Percentiles rank a stretch among this genome's conserved stretches.
These are phyloP conservation scores for Ellobium chinense DNA, from an alignment of 2,888 invertebrate genomes.

Conservation along the genomic window DNA sequence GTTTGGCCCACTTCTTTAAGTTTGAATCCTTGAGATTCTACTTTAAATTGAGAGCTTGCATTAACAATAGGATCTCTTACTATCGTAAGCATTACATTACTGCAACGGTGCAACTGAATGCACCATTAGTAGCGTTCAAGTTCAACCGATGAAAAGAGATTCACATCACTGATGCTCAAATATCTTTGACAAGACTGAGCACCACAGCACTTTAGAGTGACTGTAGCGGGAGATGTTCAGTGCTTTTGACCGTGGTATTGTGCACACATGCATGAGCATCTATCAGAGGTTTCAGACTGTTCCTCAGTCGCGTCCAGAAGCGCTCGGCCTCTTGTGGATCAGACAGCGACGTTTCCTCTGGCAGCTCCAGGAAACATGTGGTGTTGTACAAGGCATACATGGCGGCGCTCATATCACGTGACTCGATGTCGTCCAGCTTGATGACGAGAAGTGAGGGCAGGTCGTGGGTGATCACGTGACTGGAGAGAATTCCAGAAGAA, in stretches of 20 bases:
- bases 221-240: too few relatives aligned
- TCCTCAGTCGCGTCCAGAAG: conserved; percentile 15
- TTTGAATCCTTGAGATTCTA: too few relatives aligned
- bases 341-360: not conserved
- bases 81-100: too few relatives aligned
- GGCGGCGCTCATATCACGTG: conserved; percentile 83
- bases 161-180: too few relatives aligned
- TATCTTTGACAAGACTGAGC: too few relatives aligned
- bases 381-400: conserved; percentile 85
- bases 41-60: too few relatives aligned
- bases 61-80: too few relatives aligned
- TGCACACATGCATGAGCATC: not conserved
- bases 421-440: conserved; percentile 84
- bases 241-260: not conserved
- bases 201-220: too few relatives aligned
- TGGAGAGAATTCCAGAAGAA: conserved; percentile 64
- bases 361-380: conserved; percentile 81
- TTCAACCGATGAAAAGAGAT: too few relatives aligned
- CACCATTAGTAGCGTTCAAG: too few relatives aligned
- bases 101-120: too few relatives aligned
- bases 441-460: conserved; percentile 85
- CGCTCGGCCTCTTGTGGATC: not conserved
- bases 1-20: too few relatives aligned
- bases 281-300: not conserved
- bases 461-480: conserved; percentile 76